phyloP scores from a whole-genome alignment of 2,888 invertebrate species.

The Aleiodes testaceus region DNA sequence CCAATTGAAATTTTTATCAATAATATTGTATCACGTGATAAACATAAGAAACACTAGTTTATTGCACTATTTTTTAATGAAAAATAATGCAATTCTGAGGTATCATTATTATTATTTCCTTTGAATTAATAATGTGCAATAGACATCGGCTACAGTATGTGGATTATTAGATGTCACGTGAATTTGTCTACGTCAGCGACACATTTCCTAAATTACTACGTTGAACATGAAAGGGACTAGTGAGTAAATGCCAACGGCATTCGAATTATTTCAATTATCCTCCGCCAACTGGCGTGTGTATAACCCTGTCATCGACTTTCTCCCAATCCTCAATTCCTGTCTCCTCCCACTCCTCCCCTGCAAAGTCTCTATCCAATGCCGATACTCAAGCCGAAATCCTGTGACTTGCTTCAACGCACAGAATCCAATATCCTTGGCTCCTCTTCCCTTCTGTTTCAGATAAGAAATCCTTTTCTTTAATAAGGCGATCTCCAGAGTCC shows the following conservation, averaged over 20 bases:
- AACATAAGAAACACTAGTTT: too few species aligned
- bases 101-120: background rate
- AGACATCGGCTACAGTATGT: background rate
- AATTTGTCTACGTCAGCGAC: conserved; percentile 6
- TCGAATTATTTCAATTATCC: conserved; percentile 26
- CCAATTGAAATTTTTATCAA: background rate
- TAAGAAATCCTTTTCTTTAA: conserved; percentile 21
- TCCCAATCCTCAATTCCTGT: background rate
- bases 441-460: background rate
- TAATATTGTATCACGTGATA: background rate
- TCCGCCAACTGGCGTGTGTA: background rate
- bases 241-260: conserved; percentile 3
- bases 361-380: background rate
- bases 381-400: background rate
- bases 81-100: too few species aligned
- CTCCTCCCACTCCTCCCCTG: background rate
- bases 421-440: conserved; percentile 2
- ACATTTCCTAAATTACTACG: background rate
- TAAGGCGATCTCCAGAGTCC: background rate
- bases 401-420: conserved; percentile 10
- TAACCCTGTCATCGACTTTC: conserved; percentile 16
- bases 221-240: background rate
- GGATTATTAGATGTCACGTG: background rate
- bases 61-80: too few species aligned
- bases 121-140: background rate